A percentile compares a stretch with the other conserved stretches of the same genome.
Evolutionary conservation across 1,140 invertebrate species (phyloP).

Genomic region (Dryas iulia): DNA sequence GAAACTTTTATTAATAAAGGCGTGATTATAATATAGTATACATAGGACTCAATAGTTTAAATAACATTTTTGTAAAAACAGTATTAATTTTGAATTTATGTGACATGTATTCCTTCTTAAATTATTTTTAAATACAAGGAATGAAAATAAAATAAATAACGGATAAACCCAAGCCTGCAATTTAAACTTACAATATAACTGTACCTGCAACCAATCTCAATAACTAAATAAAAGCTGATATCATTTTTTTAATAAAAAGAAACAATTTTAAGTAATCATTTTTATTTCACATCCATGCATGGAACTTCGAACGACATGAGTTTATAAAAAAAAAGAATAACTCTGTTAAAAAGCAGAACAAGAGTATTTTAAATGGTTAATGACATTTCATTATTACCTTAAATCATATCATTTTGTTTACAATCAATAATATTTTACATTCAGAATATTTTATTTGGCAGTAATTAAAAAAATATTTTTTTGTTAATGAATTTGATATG

Average conservation of each 20-base stretch:
- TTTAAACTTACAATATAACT: too few relatives aligned
- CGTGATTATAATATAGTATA: too few relatives aligned
- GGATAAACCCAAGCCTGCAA: too few relatives aligned
- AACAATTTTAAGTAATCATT: not conserved
- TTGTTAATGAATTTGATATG: not conserved
- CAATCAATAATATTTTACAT: not conserved
- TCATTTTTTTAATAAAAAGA: constrained; percentile 3
- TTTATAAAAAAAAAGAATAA: not conserved
- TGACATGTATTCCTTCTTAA: too few relatives aligned
- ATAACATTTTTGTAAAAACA: too few relatives aligned
- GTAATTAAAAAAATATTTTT: not conserved
- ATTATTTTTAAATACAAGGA: too few relatives aligned
- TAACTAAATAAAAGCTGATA: too few relatives aligned
- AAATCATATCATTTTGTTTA: not conserved
- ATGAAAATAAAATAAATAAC: too few relatives aligned
- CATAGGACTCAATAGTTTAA: too few relatives aligned
- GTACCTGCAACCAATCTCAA: too few relatives aligned
- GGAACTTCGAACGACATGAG: not conserved
- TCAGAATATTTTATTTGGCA: not conserved
- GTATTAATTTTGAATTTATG: too few relatives aligned
- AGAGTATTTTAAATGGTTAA: not conserved
- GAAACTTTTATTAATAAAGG: too few relatives aligned
- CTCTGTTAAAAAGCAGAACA: not conserved
- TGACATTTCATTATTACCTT: not conserved
- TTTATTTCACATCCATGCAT: not conserved